Evolutionary conservation across 2,888 invertebrate species (phyloP).

Genomic region (Congeria kusceri): DNA sequence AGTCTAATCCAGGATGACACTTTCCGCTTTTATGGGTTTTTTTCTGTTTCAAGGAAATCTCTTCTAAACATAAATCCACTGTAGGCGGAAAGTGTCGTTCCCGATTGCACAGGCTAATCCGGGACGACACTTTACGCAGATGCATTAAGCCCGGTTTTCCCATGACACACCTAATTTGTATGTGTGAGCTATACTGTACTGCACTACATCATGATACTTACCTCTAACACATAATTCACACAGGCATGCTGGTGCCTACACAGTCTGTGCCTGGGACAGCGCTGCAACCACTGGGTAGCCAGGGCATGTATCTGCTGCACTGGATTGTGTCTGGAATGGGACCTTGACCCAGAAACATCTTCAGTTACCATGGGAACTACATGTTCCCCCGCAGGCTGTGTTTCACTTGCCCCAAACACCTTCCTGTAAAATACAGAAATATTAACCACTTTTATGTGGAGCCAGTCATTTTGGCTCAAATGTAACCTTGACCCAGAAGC

Average conservation of each 20-base stretch:
- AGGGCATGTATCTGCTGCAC: neutral
- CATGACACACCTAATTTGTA: too few relatives aligned
- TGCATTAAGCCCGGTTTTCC: too few relatives aligned
- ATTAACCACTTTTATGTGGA: too few relatives aligned
- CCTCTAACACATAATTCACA: slow-evolving; percentile 71
- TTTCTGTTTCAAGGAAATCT: too few relatives aligned
- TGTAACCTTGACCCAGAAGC: neutral
- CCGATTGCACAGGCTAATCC: too few relatives aligned
- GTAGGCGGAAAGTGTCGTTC: too few relatives aligned
- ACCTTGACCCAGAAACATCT: neutral
- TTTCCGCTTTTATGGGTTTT: too few relatives aligned
- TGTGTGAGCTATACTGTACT: too few relatives aligned
- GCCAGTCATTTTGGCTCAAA: neutral
- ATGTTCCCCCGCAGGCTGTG: neutral
- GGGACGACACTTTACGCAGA: too few relatives aligned
- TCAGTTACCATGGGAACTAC: neutral
- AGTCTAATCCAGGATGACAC: too few relatives aligned
- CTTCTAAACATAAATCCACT: too few relatives aligned
- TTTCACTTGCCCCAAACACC: neutral
- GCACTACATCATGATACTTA: slow-evolving; percentile 23
- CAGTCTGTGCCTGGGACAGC: slow-evolving; percentile 62
- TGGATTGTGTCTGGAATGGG: neutral
- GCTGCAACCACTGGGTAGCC: slow-evolving; percentile 48
- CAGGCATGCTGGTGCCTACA: slow-evolving; percentile 74
- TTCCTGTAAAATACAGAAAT: slow-evolving; percentile 5